Percentiles rank a stretch among this genome's conserved stretches.
Evolutionary conservation across 2,888 invertebrate species (phyloP).

Genomic region (Cheiracanthium punctorium): DNA sequence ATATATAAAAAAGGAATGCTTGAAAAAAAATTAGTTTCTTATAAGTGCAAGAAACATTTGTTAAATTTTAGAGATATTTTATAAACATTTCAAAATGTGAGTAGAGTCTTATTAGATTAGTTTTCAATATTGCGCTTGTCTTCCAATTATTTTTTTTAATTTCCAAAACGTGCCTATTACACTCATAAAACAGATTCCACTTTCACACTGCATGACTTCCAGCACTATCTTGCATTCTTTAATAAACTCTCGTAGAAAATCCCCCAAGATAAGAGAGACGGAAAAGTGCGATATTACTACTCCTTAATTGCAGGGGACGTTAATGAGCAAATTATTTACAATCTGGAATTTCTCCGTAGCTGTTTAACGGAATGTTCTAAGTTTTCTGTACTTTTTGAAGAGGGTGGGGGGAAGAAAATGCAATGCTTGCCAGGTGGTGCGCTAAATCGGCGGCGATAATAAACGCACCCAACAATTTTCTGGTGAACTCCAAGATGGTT

Average conservation of each 20-base stretch:
- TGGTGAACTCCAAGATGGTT: neutral
- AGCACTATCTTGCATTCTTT: conserved; percentile 16
- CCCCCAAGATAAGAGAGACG: neutral
- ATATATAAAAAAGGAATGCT: too few relatives aligned
- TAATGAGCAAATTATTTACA: conserved; percentile 59
- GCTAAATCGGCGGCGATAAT: neutral
- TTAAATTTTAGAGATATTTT: too few relatives aligned
- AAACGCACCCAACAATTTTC: neutral
- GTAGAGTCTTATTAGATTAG: too few relatives aligned
- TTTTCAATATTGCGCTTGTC: too few relatives aligned
- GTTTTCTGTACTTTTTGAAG: neutral
- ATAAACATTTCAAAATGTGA: too few relatives aligned
- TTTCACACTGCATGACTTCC: conserved; percentile 14
- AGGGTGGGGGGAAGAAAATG: neutral
- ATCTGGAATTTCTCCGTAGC: conserved; percentile 11
- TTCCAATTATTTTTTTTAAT: too few relatives aligned
- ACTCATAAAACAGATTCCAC: too few relatives aligned
- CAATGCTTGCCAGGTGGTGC: neutral
- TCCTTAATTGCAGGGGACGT: conserved; percentile 37
- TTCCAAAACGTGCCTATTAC: too few relatives aligned
- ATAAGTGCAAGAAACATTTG: too few relatives aligned
- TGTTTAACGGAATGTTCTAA: neutral
- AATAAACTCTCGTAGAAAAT: conserved; percentile 11
- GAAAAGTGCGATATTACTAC: conserved; percentile 16
- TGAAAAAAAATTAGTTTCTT: too few relatives aligned